Evolutionary conservation across 2,113 vertebrate genomes (phyloP), one percentile per base, ranked within the genome.

Genomic region (Taxidea taxus): DNA sequence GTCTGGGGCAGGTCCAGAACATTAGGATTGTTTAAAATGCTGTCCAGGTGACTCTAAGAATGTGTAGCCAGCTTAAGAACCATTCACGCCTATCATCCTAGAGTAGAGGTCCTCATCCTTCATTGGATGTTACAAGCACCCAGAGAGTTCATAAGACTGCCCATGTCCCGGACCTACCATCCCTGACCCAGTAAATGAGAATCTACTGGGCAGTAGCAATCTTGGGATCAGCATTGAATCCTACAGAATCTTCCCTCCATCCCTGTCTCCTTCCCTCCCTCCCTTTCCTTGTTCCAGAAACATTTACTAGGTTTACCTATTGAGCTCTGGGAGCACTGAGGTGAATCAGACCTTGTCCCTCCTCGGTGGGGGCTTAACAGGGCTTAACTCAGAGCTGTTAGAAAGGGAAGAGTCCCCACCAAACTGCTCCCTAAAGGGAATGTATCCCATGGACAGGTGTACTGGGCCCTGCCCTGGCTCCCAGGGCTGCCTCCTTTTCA

Each of bases 181-280:
- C 44, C 68, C 29, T n/a, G 34, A n/a, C 34, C 39, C 7, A 42
- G 7, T 15, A 34, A 27, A 39, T 77, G 11, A 60, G 74, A 87
- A n/a, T 6, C 18, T 13, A 5, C 8, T 0, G 0, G 4, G 13
- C 0, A 44, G 51, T 77, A 10, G n/a, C n/a, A 18, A 6, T 15
- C 42, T 23, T 56, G 74, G 15, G 37, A 37, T 31, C 18, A 81
- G 81, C 87, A 27, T 7, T 42, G 42, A 18, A n/a, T n/a, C 42
- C 29, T 60, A 47, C 16, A 54, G 37, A 7, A 21, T 6, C 20
- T 29, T 42, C 14, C 11, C 49, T 8, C 42, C 39, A 14, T 23
- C 27, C 16, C 5, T 18, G 51, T 51, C 51, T 62, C 31, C 27
- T 31, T 58, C 11, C n/a, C 44, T 39, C 20, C 12, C 8, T 58